phyloP scores from a whole-genome alignment of 1,140 invertebrate species.

The Zophobas atratus region DNA sequence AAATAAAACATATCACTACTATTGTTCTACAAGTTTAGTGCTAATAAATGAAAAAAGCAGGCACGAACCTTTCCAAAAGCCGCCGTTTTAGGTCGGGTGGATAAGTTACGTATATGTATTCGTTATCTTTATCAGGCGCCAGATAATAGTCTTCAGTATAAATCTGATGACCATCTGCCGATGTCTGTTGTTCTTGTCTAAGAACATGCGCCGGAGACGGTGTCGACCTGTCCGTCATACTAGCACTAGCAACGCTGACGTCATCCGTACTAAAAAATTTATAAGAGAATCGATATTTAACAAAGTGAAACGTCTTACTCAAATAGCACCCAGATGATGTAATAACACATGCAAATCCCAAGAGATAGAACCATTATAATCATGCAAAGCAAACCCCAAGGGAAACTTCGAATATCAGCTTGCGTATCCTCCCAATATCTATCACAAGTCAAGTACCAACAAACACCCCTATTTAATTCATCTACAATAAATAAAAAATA shows the following conservation, averaged over 20 bases:
- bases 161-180: conserved; percentile 63
- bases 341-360: conserved; percentile 89
- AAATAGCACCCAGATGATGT: conserved; percentile 91
- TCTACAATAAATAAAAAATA: conserved; percentile 71
- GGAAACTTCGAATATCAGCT: conserved; percentile 81
- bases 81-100: conserved; percentile 86
- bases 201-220: conserved; percentile 73
- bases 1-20: conserved; percentile 64
- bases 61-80: conserved; percentile 82
- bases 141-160: conserved; percentile 69
- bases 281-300: conserved; percentile 32
- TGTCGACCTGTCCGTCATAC: conserved; percentile 75
- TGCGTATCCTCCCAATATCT: conserved; percentile 91
- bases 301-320: conserved; percentile 78
- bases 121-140: conserved; percentile 76
- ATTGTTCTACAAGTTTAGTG: conserved; percentile 42
- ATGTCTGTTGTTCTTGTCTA: conserved; percentile 66
- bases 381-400: conserved; percentile 83
- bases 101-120: conserved; percentile 90
- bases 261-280: conserved; percentile 74
- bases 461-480: conserved; percentile 88
- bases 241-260: conserved; percentile 75
- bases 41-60: conserved; percentile 46
- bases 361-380: conserved; percentile 84
- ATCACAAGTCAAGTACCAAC: conserved; percentile 93